These are phyloP conservation scores for Silurus asotus DNA, from an alignment of 2,113 vertebrate species.

Conservation along the genomic window DNA sequence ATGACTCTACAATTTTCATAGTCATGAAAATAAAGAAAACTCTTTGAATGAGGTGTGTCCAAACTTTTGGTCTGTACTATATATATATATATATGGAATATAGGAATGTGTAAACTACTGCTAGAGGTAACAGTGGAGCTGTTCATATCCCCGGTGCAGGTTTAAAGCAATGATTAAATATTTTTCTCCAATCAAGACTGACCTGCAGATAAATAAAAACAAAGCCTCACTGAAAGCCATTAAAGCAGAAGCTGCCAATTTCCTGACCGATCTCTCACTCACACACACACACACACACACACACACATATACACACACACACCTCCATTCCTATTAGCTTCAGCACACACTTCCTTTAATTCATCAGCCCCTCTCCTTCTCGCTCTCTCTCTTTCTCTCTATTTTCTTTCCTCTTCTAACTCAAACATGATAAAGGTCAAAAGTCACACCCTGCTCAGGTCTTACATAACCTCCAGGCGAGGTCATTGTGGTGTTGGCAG, in stretches of 20 bases:
- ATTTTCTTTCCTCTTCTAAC: too few species aligned
- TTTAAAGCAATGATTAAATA: too few species aligned
- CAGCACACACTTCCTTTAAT: background rate
- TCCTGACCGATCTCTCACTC: background rate
- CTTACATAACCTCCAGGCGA: background rate
- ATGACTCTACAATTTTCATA: too few species aligned
- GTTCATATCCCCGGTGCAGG: too few species aligned
- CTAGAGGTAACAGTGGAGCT: too few species aligned
- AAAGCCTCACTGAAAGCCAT: background rate
- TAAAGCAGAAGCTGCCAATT: background rate
- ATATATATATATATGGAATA: too few species aligned
- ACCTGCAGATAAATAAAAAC: background rate
- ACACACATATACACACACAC: conserved; percentile 1
- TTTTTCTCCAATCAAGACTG: too few species aligned
- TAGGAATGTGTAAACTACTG: too few species aligned
- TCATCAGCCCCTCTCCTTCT: background rate
- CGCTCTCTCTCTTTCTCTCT: background rate
- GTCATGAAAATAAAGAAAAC: too few species aligned
- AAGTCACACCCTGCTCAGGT: background rate
- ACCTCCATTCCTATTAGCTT: background rate
- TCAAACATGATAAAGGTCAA: background rate
- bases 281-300: conserved; percentile 2
- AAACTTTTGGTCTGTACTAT: too few species aligned
- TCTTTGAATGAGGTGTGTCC: too few species aligned
- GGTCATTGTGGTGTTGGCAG: background rate